These are phyloP conservation scores for Phoxinus phoxinus DNA, from an alignment of 2,113 vertebrate genomes.

Conservation along the genomic window DNA sequence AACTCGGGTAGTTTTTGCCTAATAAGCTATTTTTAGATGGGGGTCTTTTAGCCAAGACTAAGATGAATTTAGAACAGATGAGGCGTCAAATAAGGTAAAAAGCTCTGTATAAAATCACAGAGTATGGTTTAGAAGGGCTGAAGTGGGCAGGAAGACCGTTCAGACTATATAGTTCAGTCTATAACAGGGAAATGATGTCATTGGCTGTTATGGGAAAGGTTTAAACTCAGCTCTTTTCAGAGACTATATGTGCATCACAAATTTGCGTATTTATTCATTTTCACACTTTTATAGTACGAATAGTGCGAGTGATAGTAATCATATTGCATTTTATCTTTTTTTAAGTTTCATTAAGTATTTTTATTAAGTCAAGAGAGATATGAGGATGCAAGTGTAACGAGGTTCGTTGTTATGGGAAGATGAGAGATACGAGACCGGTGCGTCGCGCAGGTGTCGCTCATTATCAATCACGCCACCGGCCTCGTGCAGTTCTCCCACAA, in stretches of 20 bases:
- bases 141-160: slow-evolving; percentile 28
- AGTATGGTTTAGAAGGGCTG: background rate
- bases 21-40: background rate
- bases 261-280: background rate
- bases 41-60: background rate
- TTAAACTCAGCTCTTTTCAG: slow-evolving; percentile 5
- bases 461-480: no score
- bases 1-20: background rate
- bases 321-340: background rate
- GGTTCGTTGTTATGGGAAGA: no score
- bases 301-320: no score
- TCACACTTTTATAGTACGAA: no score
- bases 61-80: background rate
- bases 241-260: background rate
- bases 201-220: background rate
- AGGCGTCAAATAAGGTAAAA: background rate
- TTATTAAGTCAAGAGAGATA: background rate
- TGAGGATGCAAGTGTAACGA: no score
- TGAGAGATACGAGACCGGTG: no score
- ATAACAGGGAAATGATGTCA: slow-evolving; percentile 39
- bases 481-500: no score
- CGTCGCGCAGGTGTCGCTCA: no score
- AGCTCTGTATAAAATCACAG: background rate
- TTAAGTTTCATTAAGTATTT: background rate
- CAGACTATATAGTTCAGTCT: background rate